Conservation (phyloP, 1,140 invertebrate species). For the Ceratoteleas bidentatus region DNA sequence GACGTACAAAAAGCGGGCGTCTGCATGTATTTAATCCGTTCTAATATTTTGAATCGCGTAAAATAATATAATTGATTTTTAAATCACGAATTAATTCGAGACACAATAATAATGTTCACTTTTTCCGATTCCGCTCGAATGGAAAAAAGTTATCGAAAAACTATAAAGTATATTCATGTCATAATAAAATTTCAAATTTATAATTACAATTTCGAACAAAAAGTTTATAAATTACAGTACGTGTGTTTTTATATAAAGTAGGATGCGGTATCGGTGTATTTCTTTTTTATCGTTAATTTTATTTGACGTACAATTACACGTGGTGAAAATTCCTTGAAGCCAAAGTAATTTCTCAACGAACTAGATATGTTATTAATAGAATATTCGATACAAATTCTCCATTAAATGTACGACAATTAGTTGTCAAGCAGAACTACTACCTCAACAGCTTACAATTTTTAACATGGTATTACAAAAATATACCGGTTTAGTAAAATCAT, state of each 20-base stretch:
- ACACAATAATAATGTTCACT: conserved; percentile 13
- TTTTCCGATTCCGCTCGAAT: background rate
- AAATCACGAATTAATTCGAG: conserved; percentile 29
- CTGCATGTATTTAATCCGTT: conserved; percentile 23
- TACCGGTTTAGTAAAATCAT: no score
- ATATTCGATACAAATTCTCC: no score
- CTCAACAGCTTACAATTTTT: no score
- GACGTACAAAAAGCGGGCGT: conserved; percentile 17
- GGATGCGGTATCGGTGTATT: conserved; percentile 14
- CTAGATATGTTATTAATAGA: background rate
- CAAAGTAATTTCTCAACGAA: background rate
- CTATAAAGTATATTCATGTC: conserved; percentile 23
- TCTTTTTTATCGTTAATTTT: conserved; percentile 27
- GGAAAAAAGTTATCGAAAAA: conserved; percentile 20
- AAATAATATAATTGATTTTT: conserved; percentile 44
- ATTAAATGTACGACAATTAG: no score
- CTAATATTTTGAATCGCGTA: conserved; percentile 23
- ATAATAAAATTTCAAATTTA: conserved; percentile 38
- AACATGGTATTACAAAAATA: no score
- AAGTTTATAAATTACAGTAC: conserved; percentile 33
- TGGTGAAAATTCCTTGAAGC: conserved; percentile 13
- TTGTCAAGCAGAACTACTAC: no score
- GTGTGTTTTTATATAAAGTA: conserved; percentile 11
- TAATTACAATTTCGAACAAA: conserved; percentile 26
- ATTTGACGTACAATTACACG: conserved; percentile 10